A percentile compares a stretch with the other conserved stretches of the same genome.
phyloP scores from a whole-genome alignment of 53 echinoderm and acorn worm species.

The Paracentrotus lividus region DNA sequence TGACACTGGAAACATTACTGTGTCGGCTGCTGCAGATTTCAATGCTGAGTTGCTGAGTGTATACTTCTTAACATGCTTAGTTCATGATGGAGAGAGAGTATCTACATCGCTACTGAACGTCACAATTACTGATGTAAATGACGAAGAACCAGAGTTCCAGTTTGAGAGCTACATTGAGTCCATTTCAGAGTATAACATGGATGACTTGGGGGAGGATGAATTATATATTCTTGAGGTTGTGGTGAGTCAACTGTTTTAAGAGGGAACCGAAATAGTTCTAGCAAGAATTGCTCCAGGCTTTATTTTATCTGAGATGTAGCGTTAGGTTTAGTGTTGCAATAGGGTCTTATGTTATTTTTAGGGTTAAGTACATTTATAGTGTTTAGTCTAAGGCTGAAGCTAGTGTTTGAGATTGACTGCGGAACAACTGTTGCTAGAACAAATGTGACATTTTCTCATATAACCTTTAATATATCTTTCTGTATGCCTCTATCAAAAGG shows the following conservation, averaged over 20 bases:
- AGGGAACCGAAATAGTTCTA: too few relatives aligned
- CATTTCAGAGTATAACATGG: slow-evolving; percentile 22
- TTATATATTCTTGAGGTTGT: not conserved
- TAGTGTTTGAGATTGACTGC: too few relatives aligned
- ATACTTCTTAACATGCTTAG: slow-evolving; percentile 58
- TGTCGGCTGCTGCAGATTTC: not conserved
- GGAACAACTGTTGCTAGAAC: too few relatives aligned
- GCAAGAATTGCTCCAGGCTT: too few relatives aligned
- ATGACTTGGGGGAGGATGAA: not conserved
- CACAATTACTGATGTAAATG: slow-evolving; percentile 48
- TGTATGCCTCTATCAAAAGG: too few relatives aligned
- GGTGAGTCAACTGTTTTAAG: not conserved
- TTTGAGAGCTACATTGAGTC: not conserved
- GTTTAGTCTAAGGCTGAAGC: too few relatives aligned
- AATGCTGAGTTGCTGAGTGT: slow-evolving; percentile 56
- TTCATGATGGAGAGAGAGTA: slow-evolving; percentile 15
- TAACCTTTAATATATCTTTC: too few relatives aligned
- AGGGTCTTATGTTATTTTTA: too few relatives aligned
- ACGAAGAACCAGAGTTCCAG: not conserved
- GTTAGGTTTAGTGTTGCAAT: too few relatives aligned
- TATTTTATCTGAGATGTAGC: too few relatives aligned
- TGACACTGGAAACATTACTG: slow-evolving; percentile 3
- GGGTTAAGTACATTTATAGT: too few relatives aligned
- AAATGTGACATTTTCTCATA: too few relatives aligned
- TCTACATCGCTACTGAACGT: slow-evolving; percentile 48